Conservation (phyloP, 2,888 invertebrate genomes). For the Drosophila merina region DNA sequence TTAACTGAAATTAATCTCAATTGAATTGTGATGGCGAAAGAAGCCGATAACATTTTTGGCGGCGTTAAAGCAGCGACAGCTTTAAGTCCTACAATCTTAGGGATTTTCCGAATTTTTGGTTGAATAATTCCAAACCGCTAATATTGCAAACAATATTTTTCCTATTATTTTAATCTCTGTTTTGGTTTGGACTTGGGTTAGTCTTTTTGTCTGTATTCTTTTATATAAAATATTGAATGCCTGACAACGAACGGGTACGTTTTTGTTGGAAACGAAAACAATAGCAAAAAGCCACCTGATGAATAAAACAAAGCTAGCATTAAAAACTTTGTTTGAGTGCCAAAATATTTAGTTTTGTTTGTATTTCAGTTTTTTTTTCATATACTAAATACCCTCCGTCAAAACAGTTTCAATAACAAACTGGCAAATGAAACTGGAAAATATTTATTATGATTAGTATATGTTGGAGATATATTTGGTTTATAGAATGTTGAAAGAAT, state of each 20-base stretch:
- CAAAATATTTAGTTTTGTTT: background rate
- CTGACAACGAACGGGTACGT: background rate
- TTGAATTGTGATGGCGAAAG: constrained; percentile 27
- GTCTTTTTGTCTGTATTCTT: constrained; percentile 27
- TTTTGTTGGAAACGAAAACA: constrained; percentile 32
- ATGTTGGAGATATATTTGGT: background rate
- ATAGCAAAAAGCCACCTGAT: constrained; percentile 11
- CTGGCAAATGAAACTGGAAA: background rate
- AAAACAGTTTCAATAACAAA: background rate
- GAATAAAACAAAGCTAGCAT: background rate
- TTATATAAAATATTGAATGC: constrained; percentile 43
- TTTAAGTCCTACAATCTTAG: constrained; percentile 11
- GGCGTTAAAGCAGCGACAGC: background rate
- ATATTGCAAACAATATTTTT: background rate
- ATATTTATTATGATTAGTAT: background rate
- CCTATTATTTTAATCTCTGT: background rate
- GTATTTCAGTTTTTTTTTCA: background rate
- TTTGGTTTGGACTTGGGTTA: background rate
- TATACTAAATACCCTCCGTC: background rate
- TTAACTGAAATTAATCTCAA: constrained; percentile 53
- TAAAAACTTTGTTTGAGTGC: background rate
- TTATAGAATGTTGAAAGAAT: background rate
- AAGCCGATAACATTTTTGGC: constrained; percentile 2
- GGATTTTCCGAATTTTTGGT: background rate
- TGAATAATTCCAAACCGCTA: constrained; percentile 14